phyloP scores from a whole-genome alignment of 2,888 invertebrate genomes.

The Scaptomyza reducta region DNA sequence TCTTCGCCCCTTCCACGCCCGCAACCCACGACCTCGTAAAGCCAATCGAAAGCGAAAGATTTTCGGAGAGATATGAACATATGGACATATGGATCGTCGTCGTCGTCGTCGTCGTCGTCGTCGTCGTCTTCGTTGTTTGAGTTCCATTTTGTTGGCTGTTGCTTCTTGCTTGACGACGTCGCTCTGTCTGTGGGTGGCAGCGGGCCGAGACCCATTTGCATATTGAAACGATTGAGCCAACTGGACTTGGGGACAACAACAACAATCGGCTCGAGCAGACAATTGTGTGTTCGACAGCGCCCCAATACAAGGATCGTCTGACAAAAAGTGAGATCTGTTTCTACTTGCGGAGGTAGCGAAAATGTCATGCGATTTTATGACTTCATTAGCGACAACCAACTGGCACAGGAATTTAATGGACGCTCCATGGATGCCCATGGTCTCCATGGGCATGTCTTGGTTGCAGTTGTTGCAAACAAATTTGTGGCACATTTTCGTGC shows the following conservation, averaged over 20 bases:
- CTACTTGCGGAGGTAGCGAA: conserved; percentile 56
- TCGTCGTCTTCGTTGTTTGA: conserved; percentile 17
- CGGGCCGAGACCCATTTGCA: conserved; percentile 68
- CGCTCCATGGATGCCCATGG: conserved; percentile 30
- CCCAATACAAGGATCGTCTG: conserved; percentile 60
- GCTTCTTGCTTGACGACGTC: conserved; percentile 28
- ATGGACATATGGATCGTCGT: conserved; percentile 49
- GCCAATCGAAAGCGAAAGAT: conserved; percentile 75
- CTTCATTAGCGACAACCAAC: conserved; percentile 81
- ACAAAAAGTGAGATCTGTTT: conserved; percentile 67
- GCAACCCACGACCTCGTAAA: conserved; percentile 51
- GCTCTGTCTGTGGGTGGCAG: conserved; percentile 74
- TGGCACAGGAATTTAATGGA: conserved; percentile 66
- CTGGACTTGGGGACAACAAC: conserved; percentile 42
- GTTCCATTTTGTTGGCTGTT: conserved; percentile 22
- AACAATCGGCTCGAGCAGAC: conserved; percentile 38
- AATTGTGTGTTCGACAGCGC: conserved; percentile 64
- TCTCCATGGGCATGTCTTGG: conserved; percentile 8
- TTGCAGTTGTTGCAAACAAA: conserved; percentile 58
- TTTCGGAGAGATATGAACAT: conserved; percentile 56
- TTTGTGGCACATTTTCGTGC: conserved; percentile 70
- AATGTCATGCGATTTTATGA: conserved; percentile 84
- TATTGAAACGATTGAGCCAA: conserved; percentile 72
- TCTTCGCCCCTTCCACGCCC: conserved; percentile 3
- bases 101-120: conserved; percentile 29